phyloP scores from a whole-genome alignment of 2,113 vertebrate genomes.

The Podocnemis expansa region DNA sequence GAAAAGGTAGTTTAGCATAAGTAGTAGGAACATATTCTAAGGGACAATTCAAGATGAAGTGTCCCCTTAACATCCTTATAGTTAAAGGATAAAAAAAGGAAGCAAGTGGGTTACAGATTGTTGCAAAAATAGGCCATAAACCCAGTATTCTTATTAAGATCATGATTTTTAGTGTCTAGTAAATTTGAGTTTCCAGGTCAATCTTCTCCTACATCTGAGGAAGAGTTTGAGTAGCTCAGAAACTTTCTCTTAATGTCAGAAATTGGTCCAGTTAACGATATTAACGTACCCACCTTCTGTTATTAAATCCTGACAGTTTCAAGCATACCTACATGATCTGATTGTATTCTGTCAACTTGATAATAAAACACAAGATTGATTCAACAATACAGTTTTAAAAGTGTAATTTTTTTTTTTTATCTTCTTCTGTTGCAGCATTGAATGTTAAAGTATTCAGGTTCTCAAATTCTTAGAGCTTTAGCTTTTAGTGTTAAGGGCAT shows the following conservation, averaged over 20 bases:
- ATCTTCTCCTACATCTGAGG: neutral
- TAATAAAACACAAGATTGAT: neutral
- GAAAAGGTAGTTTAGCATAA: neutral
- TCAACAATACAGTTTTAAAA: neutral
- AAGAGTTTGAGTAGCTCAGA: too few species aligned
- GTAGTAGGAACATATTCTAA: neutral
- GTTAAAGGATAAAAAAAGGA: neutral
- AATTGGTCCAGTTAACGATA: too few species aligned
- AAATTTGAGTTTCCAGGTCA: neutral
- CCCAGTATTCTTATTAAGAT: neutral
- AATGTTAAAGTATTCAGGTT: neutral
- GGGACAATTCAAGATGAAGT: neutral
- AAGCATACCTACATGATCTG: neutral
- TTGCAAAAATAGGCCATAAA: neutral
- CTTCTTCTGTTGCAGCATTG: neutral
- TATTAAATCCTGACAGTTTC: neutral
- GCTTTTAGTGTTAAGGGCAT: neutral
- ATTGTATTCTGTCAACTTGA: neutral
- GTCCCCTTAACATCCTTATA: neutral
- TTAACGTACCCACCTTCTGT: neutral
- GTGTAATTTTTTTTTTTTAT: neutral
- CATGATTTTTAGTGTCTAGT: neutral
- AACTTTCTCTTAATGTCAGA: too few species aligned
- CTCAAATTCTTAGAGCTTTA: neutral
- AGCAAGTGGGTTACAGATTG: neutral